A percentile compares a stretch with the other conserved stretches of the same genome.
Evolutionary conservation across 1,140 invertebrate genomes (phyloP).

Genomic region (Penaeus vannamei): DNA sequence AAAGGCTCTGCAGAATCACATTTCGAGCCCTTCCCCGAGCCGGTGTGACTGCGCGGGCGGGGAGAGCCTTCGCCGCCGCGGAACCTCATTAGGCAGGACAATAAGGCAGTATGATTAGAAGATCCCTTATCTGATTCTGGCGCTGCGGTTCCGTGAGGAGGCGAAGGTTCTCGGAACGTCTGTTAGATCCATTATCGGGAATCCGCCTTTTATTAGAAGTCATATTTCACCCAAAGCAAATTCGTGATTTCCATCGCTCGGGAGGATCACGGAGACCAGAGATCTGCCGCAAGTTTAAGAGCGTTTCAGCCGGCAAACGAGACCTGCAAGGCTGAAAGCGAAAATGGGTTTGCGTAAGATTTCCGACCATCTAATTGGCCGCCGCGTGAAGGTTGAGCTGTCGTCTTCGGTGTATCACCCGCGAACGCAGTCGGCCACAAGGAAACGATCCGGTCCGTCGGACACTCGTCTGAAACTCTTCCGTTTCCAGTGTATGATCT

Average conservation of each 20-base stretch:
- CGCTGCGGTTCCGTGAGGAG: too few species aligned
- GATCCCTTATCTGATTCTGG: constrained; percentile 30
- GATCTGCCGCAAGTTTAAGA: too few species aligned
- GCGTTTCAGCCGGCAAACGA: neutral
- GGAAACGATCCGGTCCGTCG: neutral
- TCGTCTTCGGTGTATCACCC: neutral
- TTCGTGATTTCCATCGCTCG: too few species aligned
- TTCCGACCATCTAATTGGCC: constrained; percentile 47
- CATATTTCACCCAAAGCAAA: neutral
- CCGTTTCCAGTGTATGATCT: too few species aligned
- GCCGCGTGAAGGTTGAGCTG: constrained; percentile 41
- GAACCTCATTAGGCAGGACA: constrained; percentile 16
- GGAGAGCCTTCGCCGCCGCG: neutral
- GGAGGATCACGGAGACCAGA: too few species aligned
- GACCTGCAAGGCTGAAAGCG: neutral
- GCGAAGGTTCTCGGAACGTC: neutral
- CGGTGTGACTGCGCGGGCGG: neutral
- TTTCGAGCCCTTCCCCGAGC: neutral
- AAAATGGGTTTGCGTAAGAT: constrained; percentile 23
- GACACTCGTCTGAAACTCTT: neutral
- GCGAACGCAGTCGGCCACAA: neutral
- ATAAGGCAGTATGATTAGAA: constrained; percentile 45
- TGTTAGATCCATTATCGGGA: neutral
- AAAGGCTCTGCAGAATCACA: neutral
- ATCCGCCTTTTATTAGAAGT: neutral